These are phyloP conservation scores for Lepidostoma basale DNA, from an alignment of 1,140 invertebrate species.

Conservation along the genomic window DNA sequence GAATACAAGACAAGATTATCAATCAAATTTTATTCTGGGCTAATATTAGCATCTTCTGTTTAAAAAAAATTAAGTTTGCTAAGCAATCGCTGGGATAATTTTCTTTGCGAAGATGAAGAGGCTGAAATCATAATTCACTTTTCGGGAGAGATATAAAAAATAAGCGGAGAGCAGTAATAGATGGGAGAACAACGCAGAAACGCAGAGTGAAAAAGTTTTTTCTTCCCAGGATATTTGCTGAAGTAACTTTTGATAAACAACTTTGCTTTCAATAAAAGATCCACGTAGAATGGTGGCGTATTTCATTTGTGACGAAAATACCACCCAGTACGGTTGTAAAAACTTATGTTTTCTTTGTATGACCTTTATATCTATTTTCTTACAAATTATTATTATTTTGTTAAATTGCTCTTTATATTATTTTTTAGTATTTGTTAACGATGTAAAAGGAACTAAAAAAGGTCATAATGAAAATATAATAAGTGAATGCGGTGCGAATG, in stretches of 20 bases:
- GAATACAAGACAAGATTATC: too few species aligned
- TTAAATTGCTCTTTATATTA: too few species aligned
- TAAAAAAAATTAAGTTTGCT: conserved; percentile 9
- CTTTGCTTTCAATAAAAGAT: conserved; percentile 41
- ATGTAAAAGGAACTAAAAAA: too few species aligned
- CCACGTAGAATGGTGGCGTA: not conserved
- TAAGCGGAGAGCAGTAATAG: conserved; percentile 14
- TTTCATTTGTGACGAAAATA: conserved; percentile 4
- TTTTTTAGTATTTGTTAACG: too few species aligned
- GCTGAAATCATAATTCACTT: conserved; percentile 34
- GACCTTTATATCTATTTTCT: too few species aligned
- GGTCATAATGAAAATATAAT: too few species aligned
- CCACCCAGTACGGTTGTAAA: too few species aligned
- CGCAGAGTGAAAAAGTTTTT: conserved; percentile 15
- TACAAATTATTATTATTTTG: too few species aligned
- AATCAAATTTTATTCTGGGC: too few species aligned
- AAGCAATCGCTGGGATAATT: conserved; percentile 21
- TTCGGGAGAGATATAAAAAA: conserved; percentile 12
- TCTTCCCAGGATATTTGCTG: conserved; percentile 19
- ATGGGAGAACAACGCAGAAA: conserved; percentile 18
- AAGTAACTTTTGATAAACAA: conserved; percentile 45
- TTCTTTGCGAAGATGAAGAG: conserved; percentile 14
- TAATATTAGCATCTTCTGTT: not conserved
- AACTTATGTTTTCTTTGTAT: too few species aligned
- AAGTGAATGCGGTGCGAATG: too few species aligned